Conservation (phyloP, 2,113 vertebrate genomes). For the Myotis brandtii region DNA sequence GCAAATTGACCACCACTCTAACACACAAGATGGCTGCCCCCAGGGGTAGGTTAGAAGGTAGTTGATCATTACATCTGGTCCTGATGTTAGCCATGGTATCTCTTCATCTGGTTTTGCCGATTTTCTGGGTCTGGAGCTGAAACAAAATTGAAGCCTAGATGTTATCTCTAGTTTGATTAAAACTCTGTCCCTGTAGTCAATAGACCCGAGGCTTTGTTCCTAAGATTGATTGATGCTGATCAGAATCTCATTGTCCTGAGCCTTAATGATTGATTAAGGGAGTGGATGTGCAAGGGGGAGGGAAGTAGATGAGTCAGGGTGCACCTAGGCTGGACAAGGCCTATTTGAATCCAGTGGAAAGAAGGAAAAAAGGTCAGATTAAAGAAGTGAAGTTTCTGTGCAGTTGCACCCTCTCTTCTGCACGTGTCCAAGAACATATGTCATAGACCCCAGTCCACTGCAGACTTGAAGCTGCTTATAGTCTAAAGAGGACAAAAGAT, state of each 20-base stretch:
- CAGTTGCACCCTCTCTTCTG: background rate
- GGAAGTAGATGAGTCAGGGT: background rate
- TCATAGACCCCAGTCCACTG: background rate
- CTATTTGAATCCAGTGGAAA: background rate
- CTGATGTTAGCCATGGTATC: background rate
- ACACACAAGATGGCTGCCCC: too few relatives aligned
- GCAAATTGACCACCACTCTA: too few relatives aligned
- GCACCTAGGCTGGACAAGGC: background rate
- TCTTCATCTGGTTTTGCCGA: background rate
- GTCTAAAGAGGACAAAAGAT: background rate
- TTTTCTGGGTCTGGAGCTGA: background rate
- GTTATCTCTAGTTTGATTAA: background rate
- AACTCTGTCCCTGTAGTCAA: background rate
- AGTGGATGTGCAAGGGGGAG: background rate
- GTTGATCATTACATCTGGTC: background rate
- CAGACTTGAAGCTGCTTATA: background rate
- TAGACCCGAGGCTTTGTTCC: background rate
- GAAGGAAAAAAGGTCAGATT: background rate
- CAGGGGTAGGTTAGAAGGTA: background rate
- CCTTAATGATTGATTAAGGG: background rate
- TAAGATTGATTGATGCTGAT: background rate
- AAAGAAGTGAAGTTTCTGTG: background rate
- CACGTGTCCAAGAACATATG: background rate
- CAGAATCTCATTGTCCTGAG: background rate
- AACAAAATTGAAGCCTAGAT: background rate